Percentiles rank a stretch among this genome's conserved stretches.
Conservation (phyloP, 1,140 invertebrate genomes). For the Solenopsis invicta region DNA sequence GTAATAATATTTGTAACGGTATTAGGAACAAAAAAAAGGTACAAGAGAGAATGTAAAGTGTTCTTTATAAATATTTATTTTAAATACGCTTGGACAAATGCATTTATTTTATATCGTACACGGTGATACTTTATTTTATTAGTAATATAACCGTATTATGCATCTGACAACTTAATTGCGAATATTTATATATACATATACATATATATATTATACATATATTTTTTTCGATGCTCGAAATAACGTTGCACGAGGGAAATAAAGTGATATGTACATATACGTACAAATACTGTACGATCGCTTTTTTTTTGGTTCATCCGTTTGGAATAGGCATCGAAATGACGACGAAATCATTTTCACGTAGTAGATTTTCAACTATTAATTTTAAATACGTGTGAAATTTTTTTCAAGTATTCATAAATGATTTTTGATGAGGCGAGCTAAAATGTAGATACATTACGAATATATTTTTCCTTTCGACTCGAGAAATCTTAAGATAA, state of each 20-base stretch:
- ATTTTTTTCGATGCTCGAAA: constrained; percentile 40
- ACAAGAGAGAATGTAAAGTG: background rate
- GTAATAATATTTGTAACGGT: background rate
- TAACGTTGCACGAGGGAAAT: constrained; percentile 9
- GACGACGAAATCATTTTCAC: constrained; percentile 23
- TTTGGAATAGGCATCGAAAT: constrained; percentile 20
- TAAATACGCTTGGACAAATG: constrained; percentile 41
- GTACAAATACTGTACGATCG: constrained; percentile 31
- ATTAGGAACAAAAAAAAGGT: constrained; percentile 30
- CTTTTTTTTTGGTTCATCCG: background rate
- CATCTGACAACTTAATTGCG: constrained; percentile 55
- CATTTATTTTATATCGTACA: constrained; percentile 59
- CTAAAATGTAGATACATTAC: constrained; percentile 53
- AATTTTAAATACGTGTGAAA: background rate
- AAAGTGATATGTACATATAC: constrained; percentile 13
- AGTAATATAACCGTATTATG: constrained; percentile 25
- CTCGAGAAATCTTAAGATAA: constrained; percentile 37
- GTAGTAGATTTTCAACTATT: background rate
- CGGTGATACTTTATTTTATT: constrained; percentile 49
- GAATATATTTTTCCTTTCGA: constrained; percentile 29
- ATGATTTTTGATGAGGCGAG: constrained; percentile 12
- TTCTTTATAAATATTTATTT: constrained; percentile 57
- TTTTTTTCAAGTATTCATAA: constrained; percentile 25
- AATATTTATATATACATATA: constrained; percentile 22
- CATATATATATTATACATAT: too few relatives aligned